Base-by-base conservation (phyloP, 2,113 vertebrate genomes). In the Crypturellus undulatus region DNA sequence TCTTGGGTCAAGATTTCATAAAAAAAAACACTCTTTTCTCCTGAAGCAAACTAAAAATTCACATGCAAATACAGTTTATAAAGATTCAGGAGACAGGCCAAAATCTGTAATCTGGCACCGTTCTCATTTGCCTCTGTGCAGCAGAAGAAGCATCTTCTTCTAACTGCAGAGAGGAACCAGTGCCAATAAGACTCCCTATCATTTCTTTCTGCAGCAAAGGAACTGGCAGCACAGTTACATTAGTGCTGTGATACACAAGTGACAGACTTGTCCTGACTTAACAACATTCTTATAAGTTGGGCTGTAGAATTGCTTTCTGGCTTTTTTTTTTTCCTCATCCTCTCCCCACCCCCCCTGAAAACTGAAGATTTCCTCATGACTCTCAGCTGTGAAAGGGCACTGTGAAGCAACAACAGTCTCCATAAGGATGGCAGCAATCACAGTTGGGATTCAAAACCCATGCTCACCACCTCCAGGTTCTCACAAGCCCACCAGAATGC, bases 11-110 rank as follows among this genome's bases (percentile, higher is more conserved):
- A 84, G 38, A 6, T 6, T 92, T 89, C 56, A 92, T 47, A 92
- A 68, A 89, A 45, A 85, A 3, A 8, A 54, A 9, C 32, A 43
- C 12, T 63, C 4, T 54, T 56, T 67, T 73, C 47, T 67, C 52
- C 16, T 64, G 60, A 84, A 92, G 10, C 19, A 84, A 90, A 89
- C 80, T 60, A 63, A 81, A 92, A 75, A 22, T 28, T 80, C 42
- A 22, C 12, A 43, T 84, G 59, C 43, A 70, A 34, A 62, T 71
- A 54, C 8, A 14, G 28, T 86, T 84, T 62, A 65, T 84, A 94
- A 89, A 89, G 77, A 87, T 81, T 90, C 52, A 86, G 71, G 79
- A 79, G 80, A 79, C 68, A 6, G 32, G 52, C 32, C 73, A 92
- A 89, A 77, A 88, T 10, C 2, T 87, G 30, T 79, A 43, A 76